Percentiles rank a stretch among this genome's conserved stretches.
These are phyloP conservation scores for Brachyhypopomus occidentalis DNA, from an alignment of 2,113 vertebrate genomes.

Conservation along the genomic window DNA sequence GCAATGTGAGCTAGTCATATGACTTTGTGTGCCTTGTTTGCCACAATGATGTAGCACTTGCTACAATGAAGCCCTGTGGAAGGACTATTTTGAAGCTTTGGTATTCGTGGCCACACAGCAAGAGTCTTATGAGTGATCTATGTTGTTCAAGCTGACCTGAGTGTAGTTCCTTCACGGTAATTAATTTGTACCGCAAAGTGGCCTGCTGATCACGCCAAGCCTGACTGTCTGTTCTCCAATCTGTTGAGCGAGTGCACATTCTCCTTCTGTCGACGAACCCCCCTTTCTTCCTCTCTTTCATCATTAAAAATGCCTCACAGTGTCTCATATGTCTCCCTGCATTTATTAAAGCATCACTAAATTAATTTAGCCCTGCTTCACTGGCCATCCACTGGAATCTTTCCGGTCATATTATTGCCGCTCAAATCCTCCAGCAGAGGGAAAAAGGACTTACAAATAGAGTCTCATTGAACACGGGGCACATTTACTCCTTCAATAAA, in stretches of 20 bases:
- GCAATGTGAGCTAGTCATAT: no score
- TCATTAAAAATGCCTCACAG: conserved; percentile 43
- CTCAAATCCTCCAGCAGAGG: conserved; percentile 38
- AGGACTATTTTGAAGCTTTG: not conserved
- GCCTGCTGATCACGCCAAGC: conserved; percentile 35
- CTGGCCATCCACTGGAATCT: conserved; percentile 37
- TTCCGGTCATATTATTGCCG: conserved; percentile 47
- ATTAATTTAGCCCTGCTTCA: conserved; percentile 48
- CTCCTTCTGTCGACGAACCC: conserved; percentile 10
- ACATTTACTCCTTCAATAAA: conserved; percentile 37
- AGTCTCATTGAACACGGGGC: conserved; percentile 31
- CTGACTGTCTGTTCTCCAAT: conserved; percentile 46
- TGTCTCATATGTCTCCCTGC: conserved; percentile 48
- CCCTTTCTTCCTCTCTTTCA: conserved; percentile 26
- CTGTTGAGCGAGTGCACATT: conserved; percentile 39
- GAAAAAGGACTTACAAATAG: conserved; percentile 39
- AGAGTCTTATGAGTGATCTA: conserved; percentile 31
- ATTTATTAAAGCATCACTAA: conserved; percentile 51
- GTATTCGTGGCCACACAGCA: not conserved
- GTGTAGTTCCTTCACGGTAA: conserved; percentile 32
- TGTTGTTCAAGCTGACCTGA: conserved; percentile 33
- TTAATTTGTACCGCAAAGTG: conserved; percentile 46
- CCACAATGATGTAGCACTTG: no score
- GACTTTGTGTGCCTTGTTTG: no score
- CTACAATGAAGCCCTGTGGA: no score